Evolutionary conservation across 2,113 vertebrate genomes (phyloP).

Genomic region (Meriones unguiculatus): DNA sequence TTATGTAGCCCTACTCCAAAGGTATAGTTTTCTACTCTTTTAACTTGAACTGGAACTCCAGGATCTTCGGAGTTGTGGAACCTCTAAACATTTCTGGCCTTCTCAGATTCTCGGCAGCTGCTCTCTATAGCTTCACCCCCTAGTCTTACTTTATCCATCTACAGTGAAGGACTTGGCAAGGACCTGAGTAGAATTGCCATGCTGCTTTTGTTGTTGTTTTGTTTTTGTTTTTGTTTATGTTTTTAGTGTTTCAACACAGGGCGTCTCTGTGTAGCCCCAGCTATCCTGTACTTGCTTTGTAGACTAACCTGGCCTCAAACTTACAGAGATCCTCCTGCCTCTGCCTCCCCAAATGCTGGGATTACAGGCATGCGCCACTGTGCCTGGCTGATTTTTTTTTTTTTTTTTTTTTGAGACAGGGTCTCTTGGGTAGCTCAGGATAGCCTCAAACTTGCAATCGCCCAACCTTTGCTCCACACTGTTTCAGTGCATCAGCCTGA

Average conservation of each 20-base stretch:
- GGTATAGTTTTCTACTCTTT: not conserved
- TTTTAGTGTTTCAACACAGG: not conserved
- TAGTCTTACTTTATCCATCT: not conserved
- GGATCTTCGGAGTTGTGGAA: not conserved
- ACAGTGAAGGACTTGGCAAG: not conserved
- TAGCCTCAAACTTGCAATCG: not conserved
- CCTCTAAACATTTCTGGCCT: not conserved
- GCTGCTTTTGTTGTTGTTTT: not conserved
- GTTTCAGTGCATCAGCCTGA: not conserved
- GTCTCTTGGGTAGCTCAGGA: not conserved
- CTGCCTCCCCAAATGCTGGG: no score
- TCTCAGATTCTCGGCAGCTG: not conserved
- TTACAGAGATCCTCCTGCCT: no score
- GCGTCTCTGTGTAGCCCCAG: not conserved
- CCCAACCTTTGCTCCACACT: not conserved
- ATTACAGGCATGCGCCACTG: no score
- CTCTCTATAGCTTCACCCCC: not conserved
- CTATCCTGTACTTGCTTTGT: no score
- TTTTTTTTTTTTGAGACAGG: not conserved
- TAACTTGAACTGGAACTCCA: not conserved
- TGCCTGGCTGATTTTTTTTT: no score
- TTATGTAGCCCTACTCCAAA: not conserved
- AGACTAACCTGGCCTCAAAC: no score
- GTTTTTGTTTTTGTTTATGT: no score
- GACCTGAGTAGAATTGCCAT: slow-evolving; percentile 1